Percentiles rank a stretch among this genome's conserved stretches.
These are phyloP conservation scores for Tipula confusa DNA, from an alignment of 2,888 invertebrate species.

Conservation along the genomic window DNA sequence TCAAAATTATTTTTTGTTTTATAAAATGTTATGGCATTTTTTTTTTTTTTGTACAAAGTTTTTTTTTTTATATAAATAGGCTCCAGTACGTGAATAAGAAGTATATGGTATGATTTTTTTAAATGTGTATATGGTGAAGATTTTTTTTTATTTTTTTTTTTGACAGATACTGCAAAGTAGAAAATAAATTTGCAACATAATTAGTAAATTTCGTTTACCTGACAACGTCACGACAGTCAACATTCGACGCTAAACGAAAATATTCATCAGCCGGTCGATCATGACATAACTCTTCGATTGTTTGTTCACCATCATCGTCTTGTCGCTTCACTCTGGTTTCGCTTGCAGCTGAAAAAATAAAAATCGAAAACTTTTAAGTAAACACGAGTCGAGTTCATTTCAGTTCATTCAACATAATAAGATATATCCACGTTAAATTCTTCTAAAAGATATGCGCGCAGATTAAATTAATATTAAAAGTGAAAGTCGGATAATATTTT, in stretches of 20 bases:
- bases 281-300: constrained; percentile 78
- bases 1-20: constrained; percentile 5
- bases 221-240: constrained; percentile 90
- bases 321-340: constrained; percentile 59
- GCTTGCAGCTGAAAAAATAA: constrained; percentile 50
- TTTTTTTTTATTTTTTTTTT: too few relatives aligned
- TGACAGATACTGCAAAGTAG: background rate
- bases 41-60: too few relatives aligned
- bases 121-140: background rate
- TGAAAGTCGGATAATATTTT: constrained; percentile 14
- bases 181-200: constrained; percentile 27
- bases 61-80: background rate
- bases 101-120: constrained; percentile 27
- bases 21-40: background rate
- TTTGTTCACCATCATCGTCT: constrained; percentile 65
- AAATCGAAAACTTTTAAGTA: background rate
- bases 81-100: background rate
- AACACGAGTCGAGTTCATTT: background rate
- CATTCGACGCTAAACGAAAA: constrained; percentile 77
- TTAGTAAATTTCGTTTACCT: constrained; percentile 52
- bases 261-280: constrained; percentile 88
- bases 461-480: background rate
- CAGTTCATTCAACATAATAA: background rate
- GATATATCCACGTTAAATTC: too few relatives aligned
- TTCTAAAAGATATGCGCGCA: background rate